Evolutionary conservation across 2,797 vertebrate genomes (phyloP).

Genomic region (Crax fasciolata): DNA sequence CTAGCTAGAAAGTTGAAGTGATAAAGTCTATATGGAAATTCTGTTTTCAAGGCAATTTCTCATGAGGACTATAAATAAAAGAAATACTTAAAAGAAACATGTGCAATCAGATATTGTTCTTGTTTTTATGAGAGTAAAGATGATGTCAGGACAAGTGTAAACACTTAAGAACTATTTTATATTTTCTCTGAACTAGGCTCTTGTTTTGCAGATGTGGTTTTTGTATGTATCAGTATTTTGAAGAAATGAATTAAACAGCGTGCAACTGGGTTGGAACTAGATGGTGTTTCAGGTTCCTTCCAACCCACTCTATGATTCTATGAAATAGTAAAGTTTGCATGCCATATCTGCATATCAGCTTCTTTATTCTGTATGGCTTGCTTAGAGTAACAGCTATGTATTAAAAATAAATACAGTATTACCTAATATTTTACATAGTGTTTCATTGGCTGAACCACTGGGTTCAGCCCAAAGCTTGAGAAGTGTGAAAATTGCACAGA

Average conservation of each 20-base stretch:
- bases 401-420: neutral
- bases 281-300: neutral
- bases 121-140: neutral
- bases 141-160: neutral
- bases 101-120: neutral
- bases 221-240: neutral
- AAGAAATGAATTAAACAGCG: neutral
- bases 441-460: neutral
- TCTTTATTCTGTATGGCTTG: neutral
- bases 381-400: neutral
- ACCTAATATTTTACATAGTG: neutral
- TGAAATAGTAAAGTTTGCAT: neutral
- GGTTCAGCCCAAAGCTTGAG: neutral
- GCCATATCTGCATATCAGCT: neutral
- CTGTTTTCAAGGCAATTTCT: conserved; percentile 6
- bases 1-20: conserved; percentile 1
- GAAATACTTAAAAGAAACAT: conserved; percentile 1
- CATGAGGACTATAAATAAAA: neutral
- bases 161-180: neutral
- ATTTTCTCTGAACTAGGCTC: neutral
- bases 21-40: neutral
- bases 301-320: neutral
- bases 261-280: neutral
- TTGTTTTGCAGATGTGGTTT: neutral
- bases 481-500: neutral